These are phyloP conservation scores for Ammodramus savannarum DNA, from an alignment of 2,113 vertebrate genomes.

Conservation along the genomic window DNA sequence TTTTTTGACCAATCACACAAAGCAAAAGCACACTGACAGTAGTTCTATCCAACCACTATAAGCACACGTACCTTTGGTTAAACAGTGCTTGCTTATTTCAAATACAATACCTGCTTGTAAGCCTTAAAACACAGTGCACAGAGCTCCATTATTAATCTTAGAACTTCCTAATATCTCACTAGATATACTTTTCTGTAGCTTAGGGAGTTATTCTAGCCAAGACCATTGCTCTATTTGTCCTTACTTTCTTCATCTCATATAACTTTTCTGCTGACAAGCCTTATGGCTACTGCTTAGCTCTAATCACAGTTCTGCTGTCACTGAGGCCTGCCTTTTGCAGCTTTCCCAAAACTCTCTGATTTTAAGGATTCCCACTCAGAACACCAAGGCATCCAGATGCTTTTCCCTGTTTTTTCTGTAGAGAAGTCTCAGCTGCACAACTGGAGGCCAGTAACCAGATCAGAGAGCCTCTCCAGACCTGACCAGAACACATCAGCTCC, in stretches of 20 bases:
- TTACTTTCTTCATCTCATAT: neutral
- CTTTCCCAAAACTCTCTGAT: neutral
- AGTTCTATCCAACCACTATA: neutral
- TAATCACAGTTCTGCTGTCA: neutral
- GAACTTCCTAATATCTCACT: neutral
- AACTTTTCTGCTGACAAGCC: neutral
- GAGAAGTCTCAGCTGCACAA: neutral
- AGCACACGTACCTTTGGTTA: neutral
- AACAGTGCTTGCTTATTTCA: neutral
- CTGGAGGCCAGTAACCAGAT: neutral
- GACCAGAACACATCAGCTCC: neutral
- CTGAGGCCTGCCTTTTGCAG: neutral
- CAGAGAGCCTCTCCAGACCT: neutral
- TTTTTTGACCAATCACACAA: neutral
- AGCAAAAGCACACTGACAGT: neutral
- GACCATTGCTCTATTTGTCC: neutral
- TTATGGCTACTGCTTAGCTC: neutral
- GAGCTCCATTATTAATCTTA: neutral
- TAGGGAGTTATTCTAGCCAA: neutral
- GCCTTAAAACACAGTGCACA: neutral
- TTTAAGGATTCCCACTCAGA: neutral
- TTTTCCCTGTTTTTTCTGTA: neutral
- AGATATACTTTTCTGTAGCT: neutral
- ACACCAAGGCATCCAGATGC: accelerated
- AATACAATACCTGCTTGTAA: neutral